Evolutionary conservation across 1,140 invertebrate genomes (phyloP).

Genomic region (Campoletis sonorensis): DNA sequence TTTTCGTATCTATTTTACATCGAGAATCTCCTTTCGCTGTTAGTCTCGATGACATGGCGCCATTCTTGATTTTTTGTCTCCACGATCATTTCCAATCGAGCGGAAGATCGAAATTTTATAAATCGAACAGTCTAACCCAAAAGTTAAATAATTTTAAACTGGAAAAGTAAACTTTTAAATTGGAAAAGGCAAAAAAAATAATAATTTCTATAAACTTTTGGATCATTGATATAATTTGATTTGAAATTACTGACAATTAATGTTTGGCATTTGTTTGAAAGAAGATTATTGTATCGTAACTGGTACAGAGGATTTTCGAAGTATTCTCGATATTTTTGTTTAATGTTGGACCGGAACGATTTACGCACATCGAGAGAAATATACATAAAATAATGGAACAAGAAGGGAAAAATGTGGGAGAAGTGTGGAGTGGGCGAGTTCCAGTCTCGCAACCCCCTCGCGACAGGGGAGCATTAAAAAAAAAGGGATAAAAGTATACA

Average conservation of each 20-base stretch:
- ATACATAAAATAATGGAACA: neutral
- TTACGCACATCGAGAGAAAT: neutral
- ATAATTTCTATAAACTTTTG: too few species aligned
- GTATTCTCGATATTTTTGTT: neutral
- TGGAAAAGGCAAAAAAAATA: too few species aligned
- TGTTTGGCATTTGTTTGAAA: too few species aligned
- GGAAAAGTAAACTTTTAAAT: too few species aligned
- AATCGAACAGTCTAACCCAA: too few species aligned
- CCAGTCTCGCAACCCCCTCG: constrained; percentile 13
- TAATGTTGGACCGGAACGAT: neutral
- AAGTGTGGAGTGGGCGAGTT: constrained; percentile 11
- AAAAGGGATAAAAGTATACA: constrained; percentile 38
- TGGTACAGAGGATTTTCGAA: neutral
- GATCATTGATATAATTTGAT: too few species aligned
- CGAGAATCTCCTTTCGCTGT: neutral
- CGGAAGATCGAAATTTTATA: neutral
- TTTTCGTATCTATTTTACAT: neutral
- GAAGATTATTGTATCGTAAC: too few species aligned
- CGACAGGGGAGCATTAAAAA: constrained; percentile 8
- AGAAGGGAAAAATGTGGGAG: neutral
- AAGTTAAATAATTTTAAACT: too few species aligned
- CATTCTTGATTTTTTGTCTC: neutral
- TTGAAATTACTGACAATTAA: too few species aligned
- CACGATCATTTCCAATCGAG: neutral
- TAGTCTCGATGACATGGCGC: neutral